Conservation (phyloP, 2,113 vertebrate species). For the Numenius arquata region DNA sequence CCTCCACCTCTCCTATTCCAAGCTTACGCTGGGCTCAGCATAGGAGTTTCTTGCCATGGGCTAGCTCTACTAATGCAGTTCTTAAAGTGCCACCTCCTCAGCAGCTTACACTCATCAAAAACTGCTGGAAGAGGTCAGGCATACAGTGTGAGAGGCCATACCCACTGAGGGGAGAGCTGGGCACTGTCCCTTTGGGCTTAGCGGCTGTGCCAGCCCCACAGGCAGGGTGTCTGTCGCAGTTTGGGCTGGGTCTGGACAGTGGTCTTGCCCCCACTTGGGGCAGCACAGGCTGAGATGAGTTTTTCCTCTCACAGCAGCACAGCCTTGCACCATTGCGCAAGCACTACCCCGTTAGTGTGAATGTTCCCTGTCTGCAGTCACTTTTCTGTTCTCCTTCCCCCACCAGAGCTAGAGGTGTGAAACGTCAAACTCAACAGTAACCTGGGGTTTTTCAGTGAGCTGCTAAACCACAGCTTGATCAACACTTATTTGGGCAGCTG, state of each 20-base stretch:
- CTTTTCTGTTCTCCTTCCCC: no score
- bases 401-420: neutral
- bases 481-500: neutral
- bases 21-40: neutral
- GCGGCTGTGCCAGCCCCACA: neutral
- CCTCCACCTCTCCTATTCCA: neutral
- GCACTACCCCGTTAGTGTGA: neutral
- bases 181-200: neutral
- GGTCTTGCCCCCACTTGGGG: neutral
- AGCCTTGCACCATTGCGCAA: fast-evolving
- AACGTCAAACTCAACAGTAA: neutral
- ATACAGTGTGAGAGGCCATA: fast-evolving
- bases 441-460: neutral
- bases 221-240: neutral
- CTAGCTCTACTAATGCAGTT: neutral
- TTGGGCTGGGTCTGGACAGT: neutral
- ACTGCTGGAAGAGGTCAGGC: neutral
- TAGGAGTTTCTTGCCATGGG: neutral
- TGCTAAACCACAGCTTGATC: neutral
- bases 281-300: neutral
- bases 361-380: fast-evolving
- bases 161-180: neutral
- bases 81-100: neutral
- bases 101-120: neutral
- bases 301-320: neutral